Percentiles rank a stretch among this genome's conserved stretches.
These are phyloP conservation scores for Erynnis tages DNA, from an alignment of 2,888 invertebrate genomes.

Conservation along the genomic window DNA sequence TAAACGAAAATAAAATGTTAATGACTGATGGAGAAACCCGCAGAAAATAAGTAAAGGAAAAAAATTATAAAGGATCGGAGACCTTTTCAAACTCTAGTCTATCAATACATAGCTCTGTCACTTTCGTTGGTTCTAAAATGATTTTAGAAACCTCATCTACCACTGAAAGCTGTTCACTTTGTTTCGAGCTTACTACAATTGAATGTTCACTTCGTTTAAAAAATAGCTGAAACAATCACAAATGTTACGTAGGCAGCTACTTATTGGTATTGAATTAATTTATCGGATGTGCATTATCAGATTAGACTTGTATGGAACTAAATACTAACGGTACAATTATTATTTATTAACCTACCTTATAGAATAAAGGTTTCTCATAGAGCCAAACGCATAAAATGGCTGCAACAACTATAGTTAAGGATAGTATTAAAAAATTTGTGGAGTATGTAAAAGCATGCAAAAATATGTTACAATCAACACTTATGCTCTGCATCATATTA, in stretches of 20 bases:
- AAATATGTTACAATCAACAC: conserved; percentile 49
- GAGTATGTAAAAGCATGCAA: conserved; percentile 59
- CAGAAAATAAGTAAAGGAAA: not conserved
- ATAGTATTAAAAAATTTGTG: conserved; percentile 55
- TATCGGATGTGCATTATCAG: no score
- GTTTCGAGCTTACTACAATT: not conserved
- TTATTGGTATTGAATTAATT: no score
- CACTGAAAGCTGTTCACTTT: conserved; percentile 9
- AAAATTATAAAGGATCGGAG: conserved; percentile 1
- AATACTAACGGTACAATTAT: no score
- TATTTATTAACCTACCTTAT: conserved; percentile 56
- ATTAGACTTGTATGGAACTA: no score
- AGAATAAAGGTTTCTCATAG: conserved; percentile 58
- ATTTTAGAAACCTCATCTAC: conserved; percentile 6
- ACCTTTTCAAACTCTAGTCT: conserved; percentile 4
- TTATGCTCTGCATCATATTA: conserved; percentile 40
- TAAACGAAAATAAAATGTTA: no score
- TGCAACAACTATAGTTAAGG: conserved; percentile 46
- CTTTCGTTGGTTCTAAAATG: not conserved
- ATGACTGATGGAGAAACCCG: no score
- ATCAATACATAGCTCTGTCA: not conserved
- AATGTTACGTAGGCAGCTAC: no score
- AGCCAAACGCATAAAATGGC: conserved; percentile 56
- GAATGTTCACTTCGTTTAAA: conserved; percentile 13
- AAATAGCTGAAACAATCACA: conserved; percentile 16